Evolutionary conservation across 2,888 invertebrate species (phyloP), one percentile per base, ranked within the genome.

Genomic region (Acrobasis repandana): DNA sequence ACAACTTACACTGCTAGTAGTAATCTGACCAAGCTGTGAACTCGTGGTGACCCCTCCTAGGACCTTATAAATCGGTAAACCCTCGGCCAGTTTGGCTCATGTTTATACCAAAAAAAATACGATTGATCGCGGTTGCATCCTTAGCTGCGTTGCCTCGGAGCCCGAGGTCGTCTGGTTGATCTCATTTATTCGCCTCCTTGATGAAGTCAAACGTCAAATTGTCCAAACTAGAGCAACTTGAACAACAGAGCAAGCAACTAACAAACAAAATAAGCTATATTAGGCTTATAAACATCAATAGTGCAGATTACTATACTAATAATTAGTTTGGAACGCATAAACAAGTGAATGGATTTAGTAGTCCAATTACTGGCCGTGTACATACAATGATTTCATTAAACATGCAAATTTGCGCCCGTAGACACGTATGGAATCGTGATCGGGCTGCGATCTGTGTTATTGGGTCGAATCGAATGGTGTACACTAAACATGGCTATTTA

Each of bases 301-400:
- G 67, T 67, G 67, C 71, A 74, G 69, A 77, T 79, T 76, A 73
- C 73, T 69, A 72, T 69, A 70, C 69, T 63, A 66, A 63, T 79
- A 81, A 85, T 84, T 83, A 80, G 78, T 82, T 76, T 75, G 65
- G 68, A 74, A 80, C 80, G 76, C 78, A 81, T 81, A 84, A 81
- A 80, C 80, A 80, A 79, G 75, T 75, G 75, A 75, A 71, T 71
- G 77, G 79, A 83, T 84, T 86, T 84, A 84, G 75, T 79, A 77
- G 77, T 77, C 77, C 82, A 86, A 86, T 86, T 86, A 86, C 76
- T 72, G 80, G 78, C 82, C 80, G 80, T 80, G 81, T 80, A 79
- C 82, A 83, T 77, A 80, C 84, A 82, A 85, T 86, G 83, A 86
- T 86, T 87, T 83, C 85, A 87, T 86, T 85, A 83, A 83, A 82